Conservation (phyloP, 2,113 vertebrate species). For the Alosa alosa region DNA sequence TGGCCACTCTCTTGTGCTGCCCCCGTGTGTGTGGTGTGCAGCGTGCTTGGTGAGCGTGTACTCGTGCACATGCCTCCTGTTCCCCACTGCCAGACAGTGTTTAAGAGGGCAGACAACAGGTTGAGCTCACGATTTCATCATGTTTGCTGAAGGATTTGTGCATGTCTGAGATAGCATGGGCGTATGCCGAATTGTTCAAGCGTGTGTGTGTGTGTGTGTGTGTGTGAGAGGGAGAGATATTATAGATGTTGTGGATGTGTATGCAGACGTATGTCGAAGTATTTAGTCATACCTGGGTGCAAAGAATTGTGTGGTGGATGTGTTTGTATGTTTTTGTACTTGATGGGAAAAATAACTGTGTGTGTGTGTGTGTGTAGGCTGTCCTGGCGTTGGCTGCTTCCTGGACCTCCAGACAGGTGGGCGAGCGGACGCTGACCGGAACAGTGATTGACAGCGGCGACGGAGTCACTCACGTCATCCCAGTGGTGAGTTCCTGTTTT, state of each 20-base stretch:
- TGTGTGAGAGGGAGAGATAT: not conserved
- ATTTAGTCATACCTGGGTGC: not conserved
- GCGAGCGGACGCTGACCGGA: slow-evolving; percentile 92
- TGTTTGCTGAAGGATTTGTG: not conserved
- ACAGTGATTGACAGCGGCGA: slow-evolving; percentile 98
- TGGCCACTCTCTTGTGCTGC: not conserved
- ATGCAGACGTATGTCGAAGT: not conserved
- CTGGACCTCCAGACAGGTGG: slow-evolving; percentile 97
- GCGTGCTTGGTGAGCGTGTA: not conserved
- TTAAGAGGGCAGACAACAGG: not conserved
- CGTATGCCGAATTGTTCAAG: not conserved
- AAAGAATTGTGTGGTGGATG: not conserved
- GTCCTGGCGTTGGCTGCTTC: slow-evolving; percentile 96
- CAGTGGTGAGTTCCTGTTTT: slow-evolving; percentile 81
- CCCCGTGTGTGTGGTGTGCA: not conserved
- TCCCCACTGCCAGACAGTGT: not conserved
- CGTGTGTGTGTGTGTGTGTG: no score
- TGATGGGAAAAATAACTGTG: not conserved
- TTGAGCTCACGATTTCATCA: not conserved
- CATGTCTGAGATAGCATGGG: not conserved
- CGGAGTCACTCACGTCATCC: slow-evolving; percentile 96
- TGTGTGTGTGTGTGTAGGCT: slow-evolving; percentile 72
- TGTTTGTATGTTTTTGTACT: not conserved
- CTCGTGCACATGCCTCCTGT: not conserved
- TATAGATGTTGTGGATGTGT: not conserved